Base-by-base conservation (phyloP, 2,888 invertebrate species). In the Margaritifera margaritifera region DNA sequence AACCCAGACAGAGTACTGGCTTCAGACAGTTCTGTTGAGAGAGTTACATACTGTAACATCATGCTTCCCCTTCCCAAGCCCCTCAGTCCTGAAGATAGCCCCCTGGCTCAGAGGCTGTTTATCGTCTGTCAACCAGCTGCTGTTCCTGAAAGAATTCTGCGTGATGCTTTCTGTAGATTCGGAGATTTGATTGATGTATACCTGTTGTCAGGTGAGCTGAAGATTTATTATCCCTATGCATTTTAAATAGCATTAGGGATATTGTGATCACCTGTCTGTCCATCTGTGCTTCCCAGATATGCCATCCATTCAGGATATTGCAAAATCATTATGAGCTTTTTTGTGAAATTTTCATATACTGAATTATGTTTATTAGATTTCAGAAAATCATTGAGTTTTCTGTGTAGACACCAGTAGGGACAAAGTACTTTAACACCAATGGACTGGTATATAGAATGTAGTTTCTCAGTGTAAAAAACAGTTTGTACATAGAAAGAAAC, bases 131-230 rank as follows among this genome's bases (percentile, higher is more conserved):
- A 91, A 77, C 91, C 93, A 83, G 91, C 91, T 66, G 92, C 96
- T 59, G 95, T 96, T 20, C 94, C 95, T 1, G 91, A 94, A 79
- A 92, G 94, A 71, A 94, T 95, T 31, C 91, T 98, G 85, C 93
- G 94, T 83, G 96, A 97, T 89, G 93, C 95, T 25, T 97, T 97
- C 89, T 95, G 95, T 82, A 93, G 97, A 84, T 97, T 97, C 91
- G 97, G 96, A 8, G 93, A 94, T 87, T 92, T 97, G 18, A 96
- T 97, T 69, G 96, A 96, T 89, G 95, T 96, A 3, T 97, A 96
- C 87, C 93, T 97, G 89, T 91, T 97, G 80, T 94, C 94, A 62
- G 95, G 96, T 87, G 62, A 66, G 79, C 6, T n/a, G 50, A 24
- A 20, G 42, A 1, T 42, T 42, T 42, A 42, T 11, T 42, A 11